Evolutionary conservation across 2,113 vertebrate species (phyloP).

Genomic region (Bufo bufo): DNA sequence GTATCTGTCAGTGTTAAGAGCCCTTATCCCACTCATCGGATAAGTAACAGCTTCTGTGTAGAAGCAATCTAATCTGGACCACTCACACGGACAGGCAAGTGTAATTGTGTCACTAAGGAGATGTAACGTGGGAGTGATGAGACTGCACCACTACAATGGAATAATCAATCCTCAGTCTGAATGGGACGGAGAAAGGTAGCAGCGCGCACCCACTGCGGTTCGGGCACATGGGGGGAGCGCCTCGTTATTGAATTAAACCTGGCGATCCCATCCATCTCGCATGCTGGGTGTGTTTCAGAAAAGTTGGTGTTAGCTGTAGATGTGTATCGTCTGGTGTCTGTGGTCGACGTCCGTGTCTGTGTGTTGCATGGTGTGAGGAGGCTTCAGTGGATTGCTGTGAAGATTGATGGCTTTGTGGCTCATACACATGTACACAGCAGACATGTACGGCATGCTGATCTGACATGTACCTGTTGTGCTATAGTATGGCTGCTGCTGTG

Average conservation of each 20-base stretch:
- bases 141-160: slow-evolving; percentile 7
- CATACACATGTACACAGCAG: background rate
- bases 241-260: background rate
- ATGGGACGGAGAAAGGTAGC: slow-evolving; percentile 37
- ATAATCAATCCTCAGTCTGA: slow-evolving; percentile 26
- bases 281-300: background rate
- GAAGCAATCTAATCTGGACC: background rate
- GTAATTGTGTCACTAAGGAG: slow-evolving; percentile 47
- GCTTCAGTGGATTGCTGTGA: background rate
- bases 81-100: background rate
- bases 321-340: background rate
- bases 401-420: background rate
- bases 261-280: background rate
- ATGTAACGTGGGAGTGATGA: slow-evolving; percentile 23
- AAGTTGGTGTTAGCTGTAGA: background rate
- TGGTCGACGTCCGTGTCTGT: background rate
- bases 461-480: background rate
- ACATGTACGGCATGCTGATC: background rate
- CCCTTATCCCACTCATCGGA: slow-evolving; percentile 3
- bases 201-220: background rate
- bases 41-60: background rate
- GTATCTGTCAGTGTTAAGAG: background rate
- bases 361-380: background rate
- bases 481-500: background rate
- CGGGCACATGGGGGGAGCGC: background rate